Conservation (phyloP, 92 coral and sea anemone species). For the Plumapathes pennacea region DNA sequence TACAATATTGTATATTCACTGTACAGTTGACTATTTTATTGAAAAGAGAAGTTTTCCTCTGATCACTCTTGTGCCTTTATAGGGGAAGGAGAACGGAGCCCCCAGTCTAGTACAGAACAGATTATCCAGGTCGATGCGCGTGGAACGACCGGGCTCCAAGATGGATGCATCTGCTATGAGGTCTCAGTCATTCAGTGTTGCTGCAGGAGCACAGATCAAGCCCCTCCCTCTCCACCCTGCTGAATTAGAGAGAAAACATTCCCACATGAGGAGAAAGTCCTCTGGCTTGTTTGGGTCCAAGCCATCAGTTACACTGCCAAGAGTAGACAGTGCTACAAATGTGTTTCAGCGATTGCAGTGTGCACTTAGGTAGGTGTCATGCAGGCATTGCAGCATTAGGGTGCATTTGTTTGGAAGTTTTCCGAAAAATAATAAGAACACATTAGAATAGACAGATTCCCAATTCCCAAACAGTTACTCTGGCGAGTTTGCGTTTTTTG, state of each 20-base stretch:
- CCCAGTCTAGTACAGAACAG: constrained; percentile 35
- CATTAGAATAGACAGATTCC: too few species aligned
- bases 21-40: too few species aligned
- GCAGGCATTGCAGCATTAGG: too few species aligned
- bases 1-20: too few species aligned
- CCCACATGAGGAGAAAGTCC: constrained; percentile 63
- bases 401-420: too few species aligned
- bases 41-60: background rate
- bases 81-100: constrained; percentile 75
- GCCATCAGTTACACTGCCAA: constrained; percentile 65
- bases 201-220: constrained; percentile 55
- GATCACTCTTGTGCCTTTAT: background rate
- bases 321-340: constrained; percentile 73
- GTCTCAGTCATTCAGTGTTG: constrained; percentile 77
- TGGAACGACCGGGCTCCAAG: constrained; percentile 63
- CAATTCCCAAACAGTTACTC: too few species aligned
- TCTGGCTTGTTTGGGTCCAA: constrained; percentile 74
- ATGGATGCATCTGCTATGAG: constrained; percentile 45
- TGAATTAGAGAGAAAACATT: constrained; percentile 78
- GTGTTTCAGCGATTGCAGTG: constrained; percentile 66
- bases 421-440: too few species aligned
- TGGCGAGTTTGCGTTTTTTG: too few species aligned
- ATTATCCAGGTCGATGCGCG: constrained; percentile 67
- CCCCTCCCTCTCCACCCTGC: constrained; percentile 67
- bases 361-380: constrained; percentile 58